Percentiles rank a stretch among this genome's conserved stretches.
phyloP scores from a whole-genome alignment of 2,113 vertebrate genomes.

The Labeo catla region DNA sequence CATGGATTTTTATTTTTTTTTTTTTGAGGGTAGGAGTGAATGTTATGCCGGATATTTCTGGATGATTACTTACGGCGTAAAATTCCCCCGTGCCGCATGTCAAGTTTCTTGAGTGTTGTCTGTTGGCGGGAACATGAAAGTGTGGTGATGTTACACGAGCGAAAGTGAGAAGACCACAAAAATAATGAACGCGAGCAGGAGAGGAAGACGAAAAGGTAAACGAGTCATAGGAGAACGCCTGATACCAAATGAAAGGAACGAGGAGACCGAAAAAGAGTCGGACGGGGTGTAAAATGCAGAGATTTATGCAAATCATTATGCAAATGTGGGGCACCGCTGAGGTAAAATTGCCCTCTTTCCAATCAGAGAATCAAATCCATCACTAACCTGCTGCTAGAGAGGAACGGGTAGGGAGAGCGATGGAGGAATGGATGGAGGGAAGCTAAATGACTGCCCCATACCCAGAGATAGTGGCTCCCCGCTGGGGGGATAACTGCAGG shows the following conservation, averaged over 20 bases:
- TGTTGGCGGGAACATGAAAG: slow-evolving; percentile 25
- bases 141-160: slow-evolving; percentile 15
- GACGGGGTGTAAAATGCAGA: slow-evolving; percentile 42
- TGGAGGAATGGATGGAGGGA: slow-evolving; percentile 48
- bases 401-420: slow-evolving; percentile 30
- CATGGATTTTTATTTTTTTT: not conserved
- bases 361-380: slow-evolving; percentile 61
- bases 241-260: not conserved
- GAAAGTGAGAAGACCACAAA: slow-evolving; percentile 27
- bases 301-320: slow-evolving; percentile 62
- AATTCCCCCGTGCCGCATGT: slow-evolving; percentile 22
- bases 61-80: not conserved
- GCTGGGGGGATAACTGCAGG: slow-evolving; percentile 62
- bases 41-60: slow-evolving; percentile 21
- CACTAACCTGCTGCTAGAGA: slow-evolving; percentile 47
- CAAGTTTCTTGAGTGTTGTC: slow-evolving; percentile 28
- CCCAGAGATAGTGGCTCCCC: slow-evolving; percentile 57
- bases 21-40: not conserved
- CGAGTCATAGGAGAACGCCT: slow-evolving; percentile 26
- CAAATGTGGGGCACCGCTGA: slow-evolving; percentile 57
- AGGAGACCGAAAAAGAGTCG: slow-evolving; percentile 34
- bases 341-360: slow-evolving; percentile 61
- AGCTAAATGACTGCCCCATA: slow-evolving; percentile 53
- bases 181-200: not conserved
- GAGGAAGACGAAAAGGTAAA: slow-evolving; percentile 14